These are phyloP conservation scores for Metridium senile DNA, from an alignment of 92 coral and sea anemone species.

Conservation along the genomic window DNA sequence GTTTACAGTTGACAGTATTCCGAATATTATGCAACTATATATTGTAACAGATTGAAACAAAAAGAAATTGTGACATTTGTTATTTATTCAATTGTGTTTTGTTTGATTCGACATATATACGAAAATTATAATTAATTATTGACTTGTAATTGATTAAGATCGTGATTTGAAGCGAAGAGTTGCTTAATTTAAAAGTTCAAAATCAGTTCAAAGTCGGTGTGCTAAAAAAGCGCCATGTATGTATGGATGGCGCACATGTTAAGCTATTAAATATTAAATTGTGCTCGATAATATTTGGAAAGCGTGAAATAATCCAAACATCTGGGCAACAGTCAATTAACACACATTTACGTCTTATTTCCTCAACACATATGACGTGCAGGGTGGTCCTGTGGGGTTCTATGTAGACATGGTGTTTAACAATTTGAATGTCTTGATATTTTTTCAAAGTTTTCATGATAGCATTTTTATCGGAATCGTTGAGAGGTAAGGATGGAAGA, in stretches of 20 bases:
- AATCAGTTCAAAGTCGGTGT: not conserved
- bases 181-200: not conserved
- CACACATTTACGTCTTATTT: slow-evolving; percentile 38
- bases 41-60: not conserved
- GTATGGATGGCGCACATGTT: no score
- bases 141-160: no score
- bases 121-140: no score
- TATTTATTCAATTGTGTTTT: no score
- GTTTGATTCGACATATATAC: no score
- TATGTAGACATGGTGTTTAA: slow-evolving; percentile 51
- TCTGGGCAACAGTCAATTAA: slow-evolving; percentile 25
- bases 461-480: slow-evolving; percentile 4
- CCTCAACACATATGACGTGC: slow-evolving; percentile 1
- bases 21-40: not conserved
- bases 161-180: no score
- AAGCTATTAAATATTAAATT: slow-evolving; percentile 4
- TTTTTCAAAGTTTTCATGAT: slow-evolving; percentile 16
- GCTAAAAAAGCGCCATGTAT: not conserved
- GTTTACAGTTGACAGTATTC: no score
- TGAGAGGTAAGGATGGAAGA: not conserved
- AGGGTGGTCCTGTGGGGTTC: slow-evolving; percentile 8
- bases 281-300: slow-evolving; percentile 41
- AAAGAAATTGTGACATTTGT: not conserved
- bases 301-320: slow-evolving; percentile 33
- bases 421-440: slow-evolving; percentile 28